Evolutionary conservation across 2,797 vertebrate species (phyloP).

Genomic region (Iguana delicatissima): DNA sequence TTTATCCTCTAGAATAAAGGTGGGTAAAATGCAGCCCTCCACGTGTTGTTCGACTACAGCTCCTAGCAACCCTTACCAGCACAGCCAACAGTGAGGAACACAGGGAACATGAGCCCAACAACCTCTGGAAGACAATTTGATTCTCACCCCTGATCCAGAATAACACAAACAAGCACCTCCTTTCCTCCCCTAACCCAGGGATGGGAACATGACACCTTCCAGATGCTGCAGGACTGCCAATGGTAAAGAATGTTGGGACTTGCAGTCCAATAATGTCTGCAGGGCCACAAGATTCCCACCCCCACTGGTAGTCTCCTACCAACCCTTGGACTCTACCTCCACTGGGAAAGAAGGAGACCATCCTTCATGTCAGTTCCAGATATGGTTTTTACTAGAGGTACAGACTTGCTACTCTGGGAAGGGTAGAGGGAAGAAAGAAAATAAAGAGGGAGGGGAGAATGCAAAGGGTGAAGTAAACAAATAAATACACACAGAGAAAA

Average conservation of each 20-base stretch:
- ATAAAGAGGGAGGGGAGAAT: slow-evolving; percentile 23
- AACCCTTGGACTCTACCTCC: slow-evolving; percentile 32
- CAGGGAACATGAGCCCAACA: too few relatives aligned
- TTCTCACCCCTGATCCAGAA: not conserved
- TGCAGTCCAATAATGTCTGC: too few relatives aligned
- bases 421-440: slow-evolving; percentile 53
- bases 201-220: too few relatives aligned
- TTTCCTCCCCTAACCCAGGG: too few relatives aligned
- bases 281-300: too few relatives aligned
- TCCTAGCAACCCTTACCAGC: too few relatives aligned
- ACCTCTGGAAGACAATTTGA: too few relatives aligned
- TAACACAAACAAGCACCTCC: not conserved
- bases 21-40: not conserved
- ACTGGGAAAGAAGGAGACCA: slow-evolving; percentile 42
- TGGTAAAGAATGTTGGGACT: too few relatives aligned
- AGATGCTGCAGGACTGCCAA: too few relatives aligned
- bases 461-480: slow-evolving; percentile 12
- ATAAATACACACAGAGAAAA: slow-evolving; percentile 41
- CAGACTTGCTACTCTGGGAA: slow-evolving; percentile 23
- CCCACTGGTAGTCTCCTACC: not conserved
- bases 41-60: too few relatives aligned
- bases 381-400: not conserved
- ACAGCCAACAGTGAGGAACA: too few relatives aligned
- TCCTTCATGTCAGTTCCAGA: slow-evolving; percentile 35
- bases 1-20: not conserved